phyloP scores from a whole-genome alignment of 2,113 vertebrate genomes.

The Mormoops blainvillei region DNA sequence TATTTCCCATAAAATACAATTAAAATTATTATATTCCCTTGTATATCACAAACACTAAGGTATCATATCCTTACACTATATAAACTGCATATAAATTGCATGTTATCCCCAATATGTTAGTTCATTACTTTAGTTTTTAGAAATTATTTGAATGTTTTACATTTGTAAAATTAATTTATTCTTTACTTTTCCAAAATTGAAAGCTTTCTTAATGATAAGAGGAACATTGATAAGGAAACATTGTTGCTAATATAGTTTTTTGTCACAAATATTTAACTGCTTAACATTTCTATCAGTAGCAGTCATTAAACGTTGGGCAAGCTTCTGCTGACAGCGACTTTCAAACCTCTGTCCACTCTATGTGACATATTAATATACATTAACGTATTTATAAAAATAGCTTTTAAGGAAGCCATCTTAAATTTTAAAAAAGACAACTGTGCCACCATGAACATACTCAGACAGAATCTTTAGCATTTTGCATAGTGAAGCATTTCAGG shows the following conservation, averaged over 20 bases:
- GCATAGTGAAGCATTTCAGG: background rate
- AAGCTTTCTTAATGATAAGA: background rate
- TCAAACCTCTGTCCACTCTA: background rate
- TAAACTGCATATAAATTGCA: background rate
- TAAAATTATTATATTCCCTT: background rate
- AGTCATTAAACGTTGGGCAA: background rate
- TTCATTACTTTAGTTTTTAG: background rate
- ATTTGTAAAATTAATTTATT: background rate
- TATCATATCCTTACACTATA: background rate
- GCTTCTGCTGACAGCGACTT: background rate
- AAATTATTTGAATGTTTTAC: background rate
- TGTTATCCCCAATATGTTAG: background rate
- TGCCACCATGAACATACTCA: background rate
- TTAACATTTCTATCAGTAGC: background rate
- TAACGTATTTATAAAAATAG: background rate
- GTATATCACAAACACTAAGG: background rate
- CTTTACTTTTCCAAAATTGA: background rate
- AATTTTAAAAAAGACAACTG: background rate
- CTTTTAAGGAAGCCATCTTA: background rate
- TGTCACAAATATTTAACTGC: background rate
- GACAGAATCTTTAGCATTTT: background rate
- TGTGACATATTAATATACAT: background rate
- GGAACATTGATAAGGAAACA: no score
- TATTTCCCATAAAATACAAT: background rate
- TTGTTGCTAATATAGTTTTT: background rate